Percentiles rank a stretch among this genome's conserved stretches.
Conservation (phyloP, 92 coral and sea anemone genomes). For the Palythoa heliodiscus region DNA sequence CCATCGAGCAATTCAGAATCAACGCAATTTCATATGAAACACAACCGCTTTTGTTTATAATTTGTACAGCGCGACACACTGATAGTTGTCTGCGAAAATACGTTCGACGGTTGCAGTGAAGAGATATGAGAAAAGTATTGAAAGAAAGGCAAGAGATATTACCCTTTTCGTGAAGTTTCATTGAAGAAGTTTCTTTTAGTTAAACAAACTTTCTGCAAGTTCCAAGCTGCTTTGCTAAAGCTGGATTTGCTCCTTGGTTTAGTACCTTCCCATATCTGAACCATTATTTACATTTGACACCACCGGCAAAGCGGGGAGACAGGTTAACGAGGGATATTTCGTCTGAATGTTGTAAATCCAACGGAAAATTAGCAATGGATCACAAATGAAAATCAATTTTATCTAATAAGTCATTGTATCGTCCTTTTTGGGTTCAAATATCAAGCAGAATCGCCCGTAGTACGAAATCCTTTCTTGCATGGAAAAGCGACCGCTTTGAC, state of each 20-base stretch:
- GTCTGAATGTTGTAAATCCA: not conserved
- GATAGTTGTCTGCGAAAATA: slow-evolving; percentile 12
- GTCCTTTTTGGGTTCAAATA: not conserved
- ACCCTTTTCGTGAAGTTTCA: not conserved
- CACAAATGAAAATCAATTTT: not conserved
- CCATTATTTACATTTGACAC: slow-evolving; percentile 20
- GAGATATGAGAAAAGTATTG: not conserved
- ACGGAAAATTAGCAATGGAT: not conserved
- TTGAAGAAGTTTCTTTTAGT: not conserved
- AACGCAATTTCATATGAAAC: not conserved
- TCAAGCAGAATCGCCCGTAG: slow-evolving; percentile 19
- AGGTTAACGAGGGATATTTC: not conserved
- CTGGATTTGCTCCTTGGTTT: not conserved
- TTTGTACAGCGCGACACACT: slow-evolving; percentile 13
- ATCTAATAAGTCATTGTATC: not conserved
- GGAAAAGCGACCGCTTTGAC: slow-evolving; percentile 42
- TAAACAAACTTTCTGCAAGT: not conserved
- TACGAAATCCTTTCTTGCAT: slow-evolving; percentile 14
- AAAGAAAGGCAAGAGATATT: not conserved
- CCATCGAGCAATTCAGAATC: not conserved
- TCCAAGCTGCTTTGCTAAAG: not conserved
- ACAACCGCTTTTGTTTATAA: slow-evolving; percentile 7
- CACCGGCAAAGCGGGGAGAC: slow-evolving; percentile 37
- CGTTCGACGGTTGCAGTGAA: not conserved
- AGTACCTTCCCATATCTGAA: not conserved